Evolutionary conservation across 1,140 invertebrate genomes (phyloP).

Genomic region (Temnothorax curvispinosus): DNA sequence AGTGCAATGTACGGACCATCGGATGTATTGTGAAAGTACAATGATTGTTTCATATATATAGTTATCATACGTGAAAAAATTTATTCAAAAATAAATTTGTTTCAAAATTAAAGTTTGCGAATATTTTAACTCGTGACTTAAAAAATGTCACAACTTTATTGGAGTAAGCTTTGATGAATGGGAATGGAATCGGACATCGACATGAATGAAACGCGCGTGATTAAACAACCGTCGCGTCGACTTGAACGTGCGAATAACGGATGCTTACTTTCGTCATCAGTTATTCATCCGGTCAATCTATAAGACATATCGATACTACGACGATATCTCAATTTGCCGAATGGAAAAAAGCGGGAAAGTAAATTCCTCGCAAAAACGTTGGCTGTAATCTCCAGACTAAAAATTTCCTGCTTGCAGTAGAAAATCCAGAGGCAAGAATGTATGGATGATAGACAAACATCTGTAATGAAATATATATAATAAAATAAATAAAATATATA

Average conservation of each 20-base stretch:
- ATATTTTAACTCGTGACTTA: background rate
- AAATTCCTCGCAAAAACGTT: background rate
- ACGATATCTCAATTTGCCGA: background rate
- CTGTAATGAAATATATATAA: background rate
- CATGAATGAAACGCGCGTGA: constrained; percentile 66
- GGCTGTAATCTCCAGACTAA: background rate
- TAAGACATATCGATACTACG: constrained; percentile 2
- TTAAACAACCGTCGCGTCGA: constrained; percentile 59
- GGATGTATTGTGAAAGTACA: background rate
- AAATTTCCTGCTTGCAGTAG: background rate
- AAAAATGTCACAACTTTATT: background rate
- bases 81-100: background rate
- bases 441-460: background rate
- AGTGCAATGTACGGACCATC: background rate
- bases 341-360: constrained; percentile 16
- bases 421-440: background rate
- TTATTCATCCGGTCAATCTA: constrained; percentile 35
- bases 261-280: constrained; percentile 61
- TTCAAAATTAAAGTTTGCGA: background rate
- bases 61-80: background rate
- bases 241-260: constrained; percentile 60
- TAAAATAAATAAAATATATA: background rate
- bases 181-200: constrained; percentile 34
- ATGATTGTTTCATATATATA: background rate
- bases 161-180: constrained; percentile 63